These are phyloP conservation scores for Frankliniella fusca DNA, from an alignment of 2,888 invertebrate species.

Conservation along the genomic window DNA sequence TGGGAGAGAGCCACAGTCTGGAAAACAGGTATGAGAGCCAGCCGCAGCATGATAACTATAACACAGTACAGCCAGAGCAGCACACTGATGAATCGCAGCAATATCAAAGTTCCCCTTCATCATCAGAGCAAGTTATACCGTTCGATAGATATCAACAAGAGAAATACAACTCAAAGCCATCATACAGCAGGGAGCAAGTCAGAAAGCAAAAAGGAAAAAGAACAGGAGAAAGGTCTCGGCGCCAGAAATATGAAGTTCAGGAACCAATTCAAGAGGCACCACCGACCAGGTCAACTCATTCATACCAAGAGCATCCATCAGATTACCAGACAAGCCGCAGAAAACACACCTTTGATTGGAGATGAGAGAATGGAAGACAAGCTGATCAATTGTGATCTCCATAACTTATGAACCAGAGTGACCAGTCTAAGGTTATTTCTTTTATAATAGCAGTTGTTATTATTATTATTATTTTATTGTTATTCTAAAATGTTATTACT, in stretches of 20 bases:
- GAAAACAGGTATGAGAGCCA: background rate
- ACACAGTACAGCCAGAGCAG: background rate
- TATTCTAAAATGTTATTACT: background rate
- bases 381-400: background rate
- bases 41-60: background rate
- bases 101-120: background rate
- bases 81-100: background rate
- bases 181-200: background rate
- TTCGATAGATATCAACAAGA: background rate
- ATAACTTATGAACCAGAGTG: background rate
- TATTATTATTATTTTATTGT: background rate
- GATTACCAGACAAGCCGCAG: background rate
- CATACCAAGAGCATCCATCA: background rate
- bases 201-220: background rate
- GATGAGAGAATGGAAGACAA: background rate
- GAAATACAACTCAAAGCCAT: background rate
- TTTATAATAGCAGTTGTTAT: background rate
- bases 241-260: background rate
- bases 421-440: background rate
- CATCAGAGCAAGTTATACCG: background rate
- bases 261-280: background rate
- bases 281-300: background rate
- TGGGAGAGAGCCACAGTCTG: background rate
- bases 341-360: background rate
- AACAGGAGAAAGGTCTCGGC: background rate